Conservation (phyloP, 1,140 invertebrate species). For the Polypedilum vanderplanki region DNA sequence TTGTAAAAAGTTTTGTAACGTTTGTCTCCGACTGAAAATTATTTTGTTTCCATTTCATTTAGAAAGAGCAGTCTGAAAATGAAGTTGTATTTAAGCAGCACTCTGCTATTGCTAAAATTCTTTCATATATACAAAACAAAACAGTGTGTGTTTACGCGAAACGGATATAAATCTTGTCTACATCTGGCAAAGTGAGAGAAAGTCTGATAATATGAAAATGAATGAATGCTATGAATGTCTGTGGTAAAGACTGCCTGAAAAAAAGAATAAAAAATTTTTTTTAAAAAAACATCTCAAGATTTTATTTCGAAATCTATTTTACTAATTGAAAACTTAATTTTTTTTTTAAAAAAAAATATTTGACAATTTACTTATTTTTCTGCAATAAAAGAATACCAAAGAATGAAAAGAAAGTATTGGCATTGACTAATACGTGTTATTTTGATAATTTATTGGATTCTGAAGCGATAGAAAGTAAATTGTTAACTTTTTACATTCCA, state of each 20-base stretch:
- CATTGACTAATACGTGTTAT: neutral
- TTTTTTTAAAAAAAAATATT: too few relatives aligned
- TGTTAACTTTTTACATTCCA: neutral
- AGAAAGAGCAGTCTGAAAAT: neutral
- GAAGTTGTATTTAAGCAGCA: neutral
- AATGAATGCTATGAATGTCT: neutral
- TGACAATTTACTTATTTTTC: too few relatives aligned
- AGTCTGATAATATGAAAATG: neutral
- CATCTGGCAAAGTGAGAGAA: neutral
- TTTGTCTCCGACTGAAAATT: conserved; percentile 8
- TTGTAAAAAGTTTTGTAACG: neutral
- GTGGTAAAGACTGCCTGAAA: neutral
- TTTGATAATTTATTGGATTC: conserved; percentile 15
- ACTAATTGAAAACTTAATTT: too few relatives aligned
- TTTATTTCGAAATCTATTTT: too few relatives aligned
- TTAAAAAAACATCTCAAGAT: too few relatives aligned
- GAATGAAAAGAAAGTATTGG: too few relatives aligned
- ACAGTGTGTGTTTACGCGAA: neutral
- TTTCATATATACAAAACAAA: too few relatives aligned
- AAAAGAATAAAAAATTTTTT: too few relatives aligned
- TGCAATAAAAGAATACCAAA: too few relatives aligned
- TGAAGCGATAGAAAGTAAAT: neutral
- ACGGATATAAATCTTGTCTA: neutral
- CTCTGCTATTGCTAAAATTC: neutral
- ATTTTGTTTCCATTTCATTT: conserved; percentile 6